Evolutionary conservation across 1,140 invertebrate species (phyloP), one percentile per base, ranked within the genome.

Genomic region (Asobara japonica): DNA sequence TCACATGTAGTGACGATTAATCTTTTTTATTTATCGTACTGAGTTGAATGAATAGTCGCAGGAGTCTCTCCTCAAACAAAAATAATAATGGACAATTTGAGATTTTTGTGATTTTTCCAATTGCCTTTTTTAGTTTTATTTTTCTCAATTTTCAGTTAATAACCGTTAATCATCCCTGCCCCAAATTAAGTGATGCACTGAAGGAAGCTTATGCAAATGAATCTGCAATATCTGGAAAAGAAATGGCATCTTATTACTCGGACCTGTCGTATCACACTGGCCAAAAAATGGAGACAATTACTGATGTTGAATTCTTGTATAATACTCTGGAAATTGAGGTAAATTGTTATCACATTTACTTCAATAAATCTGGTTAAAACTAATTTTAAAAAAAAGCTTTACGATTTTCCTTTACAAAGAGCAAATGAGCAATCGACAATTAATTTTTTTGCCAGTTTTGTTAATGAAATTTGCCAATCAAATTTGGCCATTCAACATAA

Each of bases 311-410:
- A 78, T 90, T 90, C 66, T 83, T 95, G 3, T 95, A 93, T 73
- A 93, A 92, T 75, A 93, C 91, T 0, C 82, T 96, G 2, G 89
- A 92, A 82, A 92, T 93, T 25, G 91, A 95, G 84, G 90, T 89
- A 79, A 78, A 8, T n/a, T n/a, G n/a, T n/a, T n/a, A n/a, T n/a
- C n/a, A n/a, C n/a, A n/a, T n/a, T n/a, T n/a, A n/a, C n/a, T n/a
- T n/a, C n/a, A n/a, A n/a, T n/a, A n/a, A n/a, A n/a, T n/a, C n/a
- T n/a, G n/a, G n/a, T n/a, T n/a, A n/a, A n/a, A n/a, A n/a, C n/a
- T n/a, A n/a, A n/a, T n/a, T n/a, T n/a, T n/a, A n/a, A n/a, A n/a
- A n/a, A n/a, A n/a, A n/a, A n/a, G n/a, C n/a, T n/a, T n/a, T n/a
- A n/a, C n/a, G n/a, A n/a, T n/a, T n/a, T n/a, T n/a, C n/a, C n/a